Base-by-base conservation (phyloP, 1,140 invertebrate genomes). In the Conus ventricosus region DNA sequence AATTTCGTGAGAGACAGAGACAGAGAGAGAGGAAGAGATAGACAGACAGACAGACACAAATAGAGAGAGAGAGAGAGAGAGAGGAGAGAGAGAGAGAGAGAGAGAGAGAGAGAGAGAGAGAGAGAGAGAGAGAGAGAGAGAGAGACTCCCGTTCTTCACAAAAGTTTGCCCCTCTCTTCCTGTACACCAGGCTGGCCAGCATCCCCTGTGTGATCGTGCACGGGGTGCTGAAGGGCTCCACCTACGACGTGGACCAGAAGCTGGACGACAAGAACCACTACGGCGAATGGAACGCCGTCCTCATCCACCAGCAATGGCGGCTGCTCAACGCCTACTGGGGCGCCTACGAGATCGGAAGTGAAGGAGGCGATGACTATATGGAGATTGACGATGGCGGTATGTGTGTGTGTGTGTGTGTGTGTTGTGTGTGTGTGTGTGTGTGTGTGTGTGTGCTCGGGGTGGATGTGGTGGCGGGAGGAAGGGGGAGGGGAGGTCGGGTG, bases 271-370 rank as follows among this genome's bases (percentile, higher is more conserved):
- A 93, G 55, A 88, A 88, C 76, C 91, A 93, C 78, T 93, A 93
- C 76, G 92, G 92, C 0, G 92, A 93, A 80, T 94, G 93, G 93
- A 93, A 93, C 78, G 93, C 92, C 27, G 93, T 94, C 4, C 87
- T 93, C 7, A 84, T 94, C 20, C 88, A 93, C 63, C 89, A 89
- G 6, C 57, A 91, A 75, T 94, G 93, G 93, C 90, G 93, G n/a
- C 92, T 93, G 54, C 85, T 94, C 25, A 92, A 94, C 84, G 92
- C 92, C 5, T 93, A 94, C 85, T 94, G 93, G 93, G 93, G 92
- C 51, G 91, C 92, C 67, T 93, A 92, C 87, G 92, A 91, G 80
- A 93, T 92, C 39, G 90, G 88, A 13, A 89, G 84, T 82, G 84
- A 86, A 20, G 88, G 88, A 7, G 81, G 85, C 8, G 88, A 89